These are phyloP conservation scores for Cataglyphis livida DNA, from an alignment of 2,888 invertebrate genomes.

Conservation along the genomic window DNA sequence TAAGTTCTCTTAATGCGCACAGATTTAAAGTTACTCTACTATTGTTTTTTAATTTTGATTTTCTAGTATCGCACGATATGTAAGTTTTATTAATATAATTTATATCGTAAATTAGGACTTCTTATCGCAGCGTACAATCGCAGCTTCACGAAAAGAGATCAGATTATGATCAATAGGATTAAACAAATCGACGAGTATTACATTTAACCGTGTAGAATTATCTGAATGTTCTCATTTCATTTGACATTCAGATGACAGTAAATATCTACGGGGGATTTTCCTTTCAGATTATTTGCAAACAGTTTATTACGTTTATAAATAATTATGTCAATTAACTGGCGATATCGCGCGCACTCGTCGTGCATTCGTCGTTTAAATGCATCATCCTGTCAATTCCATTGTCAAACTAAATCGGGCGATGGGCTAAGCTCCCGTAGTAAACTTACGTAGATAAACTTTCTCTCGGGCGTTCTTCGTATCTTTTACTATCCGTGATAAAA, in stretches of 20 bases:
- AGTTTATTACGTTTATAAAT: slow-evolving; percentile 44
- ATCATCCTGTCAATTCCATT: slow-evolving; percentile 68
- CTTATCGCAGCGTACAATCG: neutral
- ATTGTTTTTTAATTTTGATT: neutral
- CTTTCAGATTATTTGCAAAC: slow-evolving; percentile 40
- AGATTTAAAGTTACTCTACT: neutral
- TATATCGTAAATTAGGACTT: neutral
- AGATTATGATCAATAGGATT: neutral
- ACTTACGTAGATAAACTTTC: slow-evolving; percentile 60
- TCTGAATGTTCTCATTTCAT: neutral
- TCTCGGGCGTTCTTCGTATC: slow-evolving; percentile 51
- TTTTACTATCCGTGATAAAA: slow-evolving; percentile 64
- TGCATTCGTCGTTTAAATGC: slow-evolving; percentile 56
- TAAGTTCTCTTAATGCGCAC: slow-evolving; percentile 14
- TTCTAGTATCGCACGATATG: neutral
- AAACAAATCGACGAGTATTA: neutral
- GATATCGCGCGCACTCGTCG: slow-evolving; percentile 59
- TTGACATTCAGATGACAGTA: neutral
- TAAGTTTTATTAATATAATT: neutral
- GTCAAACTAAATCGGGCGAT: slow-evolving; percentile 66
- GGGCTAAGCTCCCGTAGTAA: slow-evolving; percentile 63
- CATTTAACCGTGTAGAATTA: too few species aligned
- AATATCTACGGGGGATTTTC: neutral
- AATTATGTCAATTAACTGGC: slow-evolving; percentile 59
- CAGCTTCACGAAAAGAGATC: neutral